These are phyloP conservation scores for Dendrolimus houi DNA, from an alignment of 2,888 invertebrate genomes.

Conservation along the genomic window DNA sequence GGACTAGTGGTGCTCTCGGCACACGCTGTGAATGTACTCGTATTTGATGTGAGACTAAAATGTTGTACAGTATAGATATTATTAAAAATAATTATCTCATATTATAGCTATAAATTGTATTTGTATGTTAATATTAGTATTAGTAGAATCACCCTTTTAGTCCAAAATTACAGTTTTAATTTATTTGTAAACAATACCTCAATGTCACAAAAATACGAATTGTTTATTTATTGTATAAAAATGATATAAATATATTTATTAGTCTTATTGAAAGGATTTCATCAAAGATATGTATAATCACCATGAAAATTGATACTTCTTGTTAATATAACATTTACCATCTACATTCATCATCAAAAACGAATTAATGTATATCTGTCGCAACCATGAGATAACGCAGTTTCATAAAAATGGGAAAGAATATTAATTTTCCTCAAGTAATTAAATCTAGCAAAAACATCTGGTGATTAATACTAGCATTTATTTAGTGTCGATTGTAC, in stretches of 20 bases:
- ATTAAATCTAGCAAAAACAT: too few relatives aligned
- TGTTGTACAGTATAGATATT: conserved; percentile 71
- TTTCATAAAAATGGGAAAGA: too few relatives aligned
- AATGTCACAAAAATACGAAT: conserved; percentile 11
- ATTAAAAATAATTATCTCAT: conserved; percentile 60
- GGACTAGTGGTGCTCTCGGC: conserved; percentile 40
- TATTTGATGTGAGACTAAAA: conserved; percentile 61
- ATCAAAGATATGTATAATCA: neutral
- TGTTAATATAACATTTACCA: neutral
- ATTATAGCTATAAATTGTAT: conserved; percentile 44
- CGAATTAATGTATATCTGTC: too few relatives aligned
- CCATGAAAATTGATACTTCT: neutral
- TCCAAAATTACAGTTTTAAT: conserved; percentile 64
- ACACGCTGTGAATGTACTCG: conserved; percentile 44
- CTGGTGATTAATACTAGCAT: neutral
- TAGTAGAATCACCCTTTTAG: conserved; percentile 69
- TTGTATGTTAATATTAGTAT: conserved; percentile 52
- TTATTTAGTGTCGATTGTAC: neutral
- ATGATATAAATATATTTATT: neutral
- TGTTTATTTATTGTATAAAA: conserved; percentile 1
- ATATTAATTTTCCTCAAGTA: too few relatives aligned
- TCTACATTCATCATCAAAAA: too few relatives aligned
- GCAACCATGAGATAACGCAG: too few relatives aligned
- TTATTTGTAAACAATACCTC: conserved; percentile 48
- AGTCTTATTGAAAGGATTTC: neutral